These are phyloP conservation scores for Pachypsylla venusta DNA, from an alignment of 1,140 invertebrate species.

Conservation along the genomic window DNA sequence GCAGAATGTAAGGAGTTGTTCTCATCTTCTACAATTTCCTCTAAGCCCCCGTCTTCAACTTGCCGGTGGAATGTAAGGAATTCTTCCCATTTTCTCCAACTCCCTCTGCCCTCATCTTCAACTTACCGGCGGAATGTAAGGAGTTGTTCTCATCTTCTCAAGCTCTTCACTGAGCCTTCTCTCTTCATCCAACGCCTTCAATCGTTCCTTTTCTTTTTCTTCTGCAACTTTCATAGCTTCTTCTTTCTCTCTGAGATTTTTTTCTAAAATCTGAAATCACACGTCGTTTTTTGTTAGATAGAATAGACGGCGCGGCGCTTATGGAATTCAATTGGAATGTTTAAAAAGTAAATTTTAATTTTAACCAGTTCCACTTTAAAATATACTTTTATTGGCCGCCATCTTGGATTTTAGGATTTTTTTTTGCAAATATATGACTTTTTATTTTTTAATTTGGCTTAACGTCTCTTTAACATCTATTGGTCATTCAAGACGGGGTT, in stretches of 20 bases:
- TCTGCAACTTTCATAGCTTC: background rate
- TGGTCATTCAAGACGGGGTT: too few relatives aligned
- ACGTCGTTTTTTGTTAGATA: too few relatives aligned
- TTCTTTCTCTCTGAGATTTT: background rate
- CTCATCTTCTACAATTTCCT: too few relatives aligned
- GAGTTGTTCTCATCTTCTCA: constrained; percentile 1
- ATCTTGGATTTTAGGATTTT: background rate
- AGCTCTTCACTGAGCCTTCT: background rate
- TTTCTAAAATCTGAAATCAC: background rate
- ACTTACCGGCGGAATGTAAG: background rate
- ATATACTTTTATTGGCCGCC: too few relatives aligned
- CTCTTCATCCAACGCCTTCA: background rate
- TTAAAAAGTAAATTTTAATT: background rate
- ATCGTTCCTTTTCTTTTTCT: background rate
- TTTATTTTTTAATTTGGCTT: too few relatives aligned
- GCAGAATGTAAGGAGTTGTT: too few relatives aligned
- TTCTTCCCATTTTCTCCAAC: too few relatives aligned
- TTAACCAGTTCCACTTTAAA: background rate
- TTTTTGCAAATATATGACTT: background rate
- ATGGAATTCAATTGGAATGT: background rate
- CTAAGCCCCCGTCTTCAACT: too few relatives aligned
- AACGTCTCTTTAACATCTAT: too few relatives aligned
- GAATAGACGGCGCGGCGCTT: too few relatives aligned
- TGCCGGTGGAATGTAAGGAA: too few relatives aligned
- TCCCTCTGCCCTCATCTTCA: too few relatives aligned